Evolutionary conservation across 1,140 invertebrate genomes (phyloP).

Genomic region (Cotesia typhae): DNA sequence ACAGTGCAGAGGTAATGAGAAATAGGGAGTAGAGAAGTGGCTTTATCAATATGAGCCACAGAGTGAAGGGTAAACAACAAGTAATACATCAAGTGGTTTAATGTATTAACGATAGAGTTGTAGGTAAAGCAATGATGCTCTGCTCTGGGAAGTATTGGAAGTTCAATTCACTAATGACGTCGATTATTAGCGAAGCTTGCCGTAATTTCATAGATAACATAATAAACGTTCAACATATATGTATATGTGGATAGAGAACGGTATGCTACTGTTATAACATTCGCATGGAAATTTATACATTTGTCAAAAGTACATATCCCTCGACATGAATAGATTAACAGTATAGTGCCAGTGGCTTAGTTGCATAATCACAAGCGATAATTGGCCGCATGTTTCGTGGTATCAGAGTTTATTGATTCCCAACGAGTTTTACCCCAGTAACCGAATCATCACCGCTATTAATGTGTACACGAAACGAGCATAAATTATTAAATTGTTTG

Average conservation of each 20-base stretch:
- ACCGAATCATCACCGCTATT: constrained; percentile 2
- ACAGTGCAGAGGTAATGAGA: constrained; percentile 51
- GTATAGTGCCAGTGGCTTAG: constrained; percentile 9
- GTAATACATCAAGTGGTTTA: constrained; percentile 14
- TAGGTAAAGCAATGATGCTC: constrained; percentile 9
- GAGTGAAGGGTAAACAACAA: constrained; percentile 37
- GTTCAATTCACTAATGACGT: constrained; percentile 15
- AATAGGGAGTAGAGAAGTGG: constrained; percentile 1
- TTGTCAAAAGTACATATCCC: constrained; percentile 3
- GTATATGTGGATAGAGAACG: neutral
- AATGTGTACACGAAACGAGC: neutral
- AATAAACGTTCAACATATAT: neutral
- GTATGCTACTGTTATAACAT: too few relatives aligned
- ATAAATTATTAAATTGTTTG: constrained; percentile 8
- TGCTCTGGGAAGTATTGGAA: neutral
- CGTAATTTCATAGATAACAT: constrained; percentile 9
- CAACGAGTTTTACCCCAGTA: constrained; percentile 20
- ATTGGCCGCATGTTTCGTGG: constrained; percentile 9
- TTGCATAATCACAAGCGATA: constrained; percentile 20
- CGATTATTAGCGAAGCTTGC: constrained; percentile 1
- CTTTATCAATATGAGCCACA: constrained; percentile 26
- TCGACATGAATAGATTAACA: constrained; percentile 14
- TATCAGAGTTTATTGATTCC: constrained; percentile 29
- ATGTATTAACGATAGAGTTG: neutral
- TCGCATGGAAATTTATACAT: constrained; percentile 4